A percentile compares a stretch with the other conserved stretches of the same genome.
Evolutionary conservation across 2,113 vertebrate species (phyloP).

Genomic region (Brevimyrus niger): DNA sequence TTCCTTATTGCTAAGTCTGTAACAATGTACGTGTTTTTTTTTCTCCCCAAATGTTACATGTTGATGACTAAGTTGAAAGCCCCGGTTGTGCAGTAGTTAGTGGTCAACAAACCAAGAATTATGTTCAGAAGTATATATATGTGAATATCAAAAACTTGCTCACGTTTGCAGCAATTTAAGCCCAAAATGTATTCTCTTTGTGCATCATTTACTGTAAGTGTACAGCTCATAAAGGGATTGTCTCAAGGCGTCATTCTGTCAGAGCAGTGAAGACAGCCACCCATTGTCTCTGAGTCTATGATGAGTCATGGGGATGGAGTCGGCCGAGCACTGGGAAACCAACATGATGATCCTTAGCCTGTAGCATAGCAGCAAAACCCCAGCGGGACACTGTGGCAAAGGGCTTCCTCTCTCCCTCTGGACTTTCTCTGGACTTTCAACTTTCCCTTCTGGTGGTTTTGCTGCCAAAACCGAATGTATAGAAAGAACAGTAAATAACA

Average conservation of each 20-base stretch:
- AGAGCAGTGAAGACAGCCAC: background rate
- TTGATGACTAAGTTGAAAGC: background rate
- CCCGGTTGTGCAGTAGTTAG: background rate
- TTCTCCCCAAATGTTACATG: background rate
- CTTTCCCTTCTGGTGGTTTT: slow-evolving; percentile 46
- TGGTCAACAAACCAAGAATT: background rate
- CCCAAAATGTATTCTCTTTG: background rate
- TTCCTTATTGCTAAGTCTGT: background rate
- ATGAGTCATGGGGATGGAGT: slow-evolving; percentile 17
- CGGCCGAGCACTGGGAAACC: slow-evolving; percentile 19
- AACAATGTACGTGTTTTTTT: background rate
- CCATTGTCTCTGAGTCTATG: background rate
- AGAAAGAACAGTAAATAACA: slow-evolving; percentile 59
- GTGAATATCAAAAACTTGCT: background rate
- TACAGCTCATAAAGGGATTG: background rate
- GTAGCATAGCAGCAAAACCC: slow-evolving; percentile 31
- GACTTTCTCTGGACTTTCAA: slow-evolving; percentile 54
- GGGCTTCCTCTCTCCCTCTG: slow-evolving; percentile 37
- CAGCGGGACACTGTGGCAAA: slow-evolving; percentile 57
- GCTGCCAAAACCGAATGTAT: slow-evolving; percentile 58
- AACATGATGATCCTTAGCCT: slow-evolving; percentile 29
- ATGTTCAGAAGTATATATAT: background rate
- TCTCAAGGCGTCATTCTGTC: background rate
- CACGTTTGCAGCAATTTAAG: background rate
- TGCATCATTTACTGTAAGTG: too few species aligned